Percentiles rank a stretch among this genome's conserved stretches.
Conservation (phyloP, 2,888 invertebrate species). For the Apotomis turbidana region DNA sequence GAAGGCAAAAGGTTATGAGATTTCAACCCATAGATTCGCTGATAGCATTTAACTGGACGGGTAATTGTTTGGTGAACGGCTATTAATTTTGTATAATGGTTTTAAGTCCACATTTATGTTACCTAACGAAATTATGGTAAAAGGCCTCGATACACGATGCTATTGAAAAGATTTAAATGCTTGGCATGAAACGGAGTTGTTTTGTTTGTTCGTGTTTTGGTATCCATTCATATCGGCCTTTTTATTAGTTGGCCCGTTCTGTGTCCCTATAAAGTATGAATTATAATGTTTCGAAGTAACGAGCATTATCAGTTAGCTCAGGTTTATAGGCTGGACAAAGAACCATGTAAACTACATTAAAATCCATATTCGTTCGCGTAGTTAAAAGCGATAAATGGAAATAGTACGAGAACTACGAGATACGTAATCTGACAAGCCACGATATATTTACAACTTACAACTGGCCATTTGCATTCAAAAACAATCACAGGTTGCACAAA, state of each 20-base stretch:
- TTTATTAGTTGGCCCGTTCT: constrained; percentile 31
- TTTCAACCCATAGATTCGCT: constrained; percentile 78
- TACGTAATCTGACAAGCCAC: constrained; percentile 63
- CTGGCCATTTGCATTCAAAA: constrained; percentile 69
- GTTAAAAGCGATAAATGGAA: constrained; percentile 65
- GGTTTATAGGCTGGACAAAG: constrained; percentile 45
- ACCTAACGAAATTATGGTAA: constrained; percentile 71
- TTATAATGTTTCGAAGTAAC: constrained; percentile 25
- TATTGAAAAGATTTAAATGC: constrained; percentile 66
- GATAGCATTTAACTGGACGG: constrained; percentile 78
- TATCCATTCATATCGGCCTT: constrained; percentile 43
- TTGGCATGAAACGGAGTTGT: constrained; percentile 59
- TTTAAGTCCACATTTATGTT: constrained; percentile 70
- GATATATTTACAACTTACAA: constrained; percentile 76
- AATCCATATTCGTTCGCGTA: constrained; percentile 54
- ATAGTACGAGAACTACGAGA: constrained; percentile 65
- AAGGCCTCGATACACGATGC: constrained; percentile 58
- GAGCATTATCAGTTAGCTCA: constrained; percentile 34
- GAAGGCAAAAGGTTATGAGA: constrained; percentile 80
- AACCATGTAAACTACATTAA: constrained; percentile 53
- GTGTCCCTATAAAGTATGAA: constrained; percentile 23
- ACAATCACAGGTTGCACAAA: constrained; percentile 68
- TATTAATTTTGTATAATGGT: constrained; percentile 79
- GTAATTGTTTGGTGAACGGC: constrained; percentile 79
- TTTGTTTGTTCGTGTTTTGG: constrained; percentile 47